A percentile compares a stretch with the other conserved stretches of the same genome.
phyloP scores from a whole-genome alignment of 2,797 vertebrate species.

The Thaleichthys pacificus region DNA sequence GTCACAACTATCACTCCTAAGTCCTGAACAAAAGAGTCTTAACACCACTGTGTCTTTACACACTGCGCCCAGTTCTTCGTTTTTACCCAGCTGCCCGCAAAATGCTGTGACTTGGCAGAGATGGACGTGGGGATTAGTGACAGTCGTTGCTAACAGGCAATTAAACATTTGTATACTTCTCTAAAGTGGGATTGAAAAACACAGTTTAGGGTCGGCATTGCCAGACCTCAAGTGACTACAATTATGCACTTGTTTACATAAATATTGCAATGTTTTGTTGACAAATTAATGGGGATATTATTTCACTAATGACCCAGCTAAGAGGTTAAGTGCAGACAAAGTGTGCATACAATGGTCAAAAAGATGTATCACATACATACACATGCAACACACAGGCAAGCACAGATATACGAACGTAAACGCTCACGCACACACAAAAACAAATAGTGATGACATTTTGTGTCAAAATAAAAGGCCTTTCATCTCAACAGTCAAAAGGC shows the following conservation, averaged over 20 bases:
- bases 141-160: constrained; percentile 61
- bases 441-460: constrained; percentile 18
- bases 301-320: constrained; percentile 23
- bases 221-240: constrained; percentile 47
- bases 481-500: constrained; percentile 38
- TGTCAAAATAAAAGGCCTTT: constrained; percentile 45
- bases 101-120: constrained; percentile 58
- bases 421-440: constrained; percentile 5
- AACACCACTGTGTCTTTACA: constrained; percentile 31
- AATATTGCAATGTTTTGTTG: constrained; percentile 31
- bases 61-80: constrained; percentile 54
- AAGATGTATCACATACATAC: constrained; percentile 35
- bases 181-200: constrained; percentile 50
- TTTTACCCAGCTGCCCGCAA: constrained; percentile 65
- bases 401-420: constrained; percentile 2
- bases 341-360: constrained; percentile 50
- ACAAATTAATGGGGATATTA: not conserved
- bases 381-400: constrained; percentile 19
- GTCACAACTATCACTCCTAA: constrained; percentile 34
- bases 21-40: constrained; percentile 47
- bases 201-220: constrained; percentile 52
- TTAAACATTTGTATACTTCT: constrained; percentile 67
- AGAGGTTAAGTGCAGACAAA: constrained; percentile 60
- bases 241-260: constrained; percentile 54
- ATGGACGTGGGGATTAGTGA: constrained; percentile 58